Evolutionary conservation across 2,113 vertebrate genomes (phyloP), one percentile per base, ranked within the genome.

Genomic region (Sebastes fasciatus): DNA sequence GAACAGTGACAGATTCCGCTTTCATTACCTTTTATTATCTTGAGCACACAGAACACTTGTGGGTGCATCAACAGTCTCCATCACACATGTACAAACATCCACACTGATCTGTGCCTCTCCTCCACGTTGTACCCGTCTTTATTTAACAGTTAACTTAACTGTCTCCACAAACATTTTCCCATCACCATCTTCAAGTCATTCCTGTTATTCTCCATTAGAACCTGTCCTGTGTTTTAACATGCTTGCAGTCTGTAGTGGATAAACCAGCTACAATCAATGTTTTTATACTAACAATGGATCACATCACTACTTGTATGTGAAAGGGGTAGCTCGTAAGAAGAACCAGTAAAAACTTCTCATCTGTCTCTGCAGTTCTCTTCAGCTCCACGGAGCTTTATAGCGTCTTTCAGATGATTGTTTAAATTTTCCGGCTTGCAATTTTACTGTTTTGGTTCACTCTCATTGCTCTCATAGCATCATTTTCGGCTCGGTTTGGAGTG

Each of bases 1-100:
- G 51, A 63, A 14, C 2, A 34, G 63, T 34, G 16, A 48, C 42
- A n/a, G 8, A 16, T 34, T 40, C 13, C 48, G 21, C 49, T 63
- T 45, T 80, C n/a, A 21, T 66, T 57, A 73, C 5, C 69, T 66
- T 42, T 49, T 6, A 23, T 51, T 81, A 67, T 74, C n/a, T n/a
- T n/a, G n/a, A n/a, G n/a, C n/a, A n/a, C n/a, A n/a, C n/a, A n/a
- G n/a, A n/a, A n/a, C n/a, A n/a, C 51, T 54, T 52, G 62, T 26
- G 49, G 40, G 40, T 43, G 51, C 74, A 48, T 6, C 26, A 6
- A 21, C n/a, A 62, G 8, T 17, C 6, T 14, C 72, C 43, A 61
- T 60, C 8, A 43, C 14, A 52, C 45, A 17, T 12, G 19, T 43
- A 43, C 8, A 11, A 21, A 57, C 55, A 21, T 57, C n/a, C 55